A percentile compares a stretch with the other conserved stretches of the same genome.
Evolutionary conservation across 35 echinoderm and acorn worm genomes (phyloP).

Genomic region (Strongylocentrotus purpuratus): DNA sequence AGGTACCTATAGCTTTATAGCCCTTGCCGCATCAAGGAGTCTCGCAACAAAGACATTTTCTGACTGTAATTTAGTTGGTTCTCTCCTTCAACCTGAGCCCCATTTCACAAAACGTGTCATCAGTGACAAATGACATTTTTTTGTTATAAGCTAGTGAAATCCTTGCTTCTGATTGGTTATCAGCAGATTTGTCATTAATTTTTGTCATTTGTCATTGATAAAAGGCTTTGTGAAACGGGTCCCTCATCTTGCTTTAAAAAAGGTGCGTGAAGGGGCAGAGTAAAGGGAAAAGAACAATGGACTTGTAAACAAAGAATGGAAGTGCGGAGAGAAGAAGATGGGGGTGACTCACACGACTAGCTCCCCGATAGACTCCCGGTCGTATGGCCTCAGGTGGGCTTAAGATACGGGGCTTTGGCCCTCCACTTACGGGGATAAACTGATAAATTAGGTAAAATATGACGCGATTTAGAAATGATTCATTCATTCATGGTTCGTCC

Average conservation of each 20-base stretch:
- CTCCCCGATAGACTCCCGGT: neutral
- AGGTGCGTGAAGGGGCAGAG: neutral
- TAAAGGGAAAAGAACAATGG: neutral
- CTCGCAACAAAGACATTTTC: neutral
- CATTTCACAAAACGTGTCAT: neutral
- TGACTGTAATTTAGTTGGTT: neutral
- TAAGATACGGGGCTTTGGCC: slow-evolving; percentile 3
- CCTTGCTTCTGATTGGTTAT: too few relatives aligned
- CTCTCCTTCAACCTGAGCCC: neutral
- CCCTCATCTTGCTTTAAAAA: neutral
- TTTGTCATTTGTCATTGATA: too few relatives aligned
- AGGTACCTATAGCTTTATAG: too few relatives aligned
- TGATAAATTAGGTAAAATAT: slow-evolving; percentile 25
- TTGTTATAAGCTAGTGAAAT: too few relatives aligned
- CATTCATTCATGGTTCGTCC: slow-evolving; percentile 18
- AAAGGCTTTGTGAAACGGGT: neutral
- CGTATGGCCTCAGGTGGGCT: slow-evolving; percentile 24
- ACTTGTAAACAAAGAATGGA: neutral
- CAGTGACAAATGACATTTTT: too few relatives aligned
- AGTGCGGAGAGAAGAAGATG: neutral
- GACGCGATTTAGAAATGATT: slow-evolving; percentile 40
- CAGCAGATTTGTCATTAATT: too few relatives aligned
- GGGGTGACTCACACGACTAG: neutral
- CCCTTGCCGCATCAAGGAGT: too few relatives aligned
- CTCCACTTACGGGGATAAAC: slow-evolving; percentile 43